Evolutionary conservation across 1,140 invertebrate species (phyloP), one percentile per base, ranked within the genome.

Genomic region (Teleopsis dalmanni): DNA sequence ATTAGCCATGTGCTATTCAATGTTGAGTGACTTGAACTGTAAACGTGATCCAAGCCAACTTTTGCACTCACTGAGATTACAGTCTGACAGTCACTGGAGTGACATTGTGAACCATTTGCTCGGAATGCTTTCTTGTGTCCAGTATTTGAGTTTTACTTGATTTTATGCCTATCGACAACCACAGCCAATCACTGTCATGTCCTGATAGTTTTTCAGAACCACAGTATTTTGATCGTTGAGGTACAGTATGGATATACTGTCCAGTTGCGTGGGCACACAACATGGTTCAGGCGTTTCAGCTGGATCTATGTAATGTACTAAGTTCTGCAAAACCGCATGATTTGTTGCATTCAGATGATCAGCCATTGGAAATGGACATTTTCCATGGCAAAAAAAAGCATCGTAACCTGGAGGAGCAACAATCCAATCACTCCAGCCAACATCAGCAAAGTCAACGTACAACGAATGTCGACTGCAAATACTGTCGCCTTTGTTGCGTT

Each of bases 351-450:
- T 98, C 11, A 97, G 70, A 72, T 97, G 90, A 58, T 95, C 89
- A 21, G 88, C 80, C 48, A 98, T 73, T 3, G 95, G 94, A 62
- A 91, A 96, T 7, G 85, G 85, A 73, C 95, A 98, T 58, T 94
- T 87, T 4, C 96, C 95, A 56, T 89, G 81, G 73, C 95, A 99
- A 71, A 91, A 95, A 73, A 81, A 97, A 0, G 95, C 95, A 56
- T 96, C 84, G 74, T 98, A 98, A 18, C 93, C 92, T 7, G 84
- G 81, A 3, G 96, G 96, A 7, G 95, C 95, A n/a, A 99, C 91
- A 59, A 99, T 98, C 96, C 96, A 99, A 73, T 97, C 92, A 62
- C 90, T 88, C 96, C 96, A 99, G 18, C 94, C 95, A 9, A 99
- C 93, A 57, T 96, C 91, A 7, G 74, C 80, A 70, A 99, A 99